phyloP scores from a whole-genome alignment of 92 coral and sea anemone genomes.

The Epizoanthus illoricatus region DNA sequence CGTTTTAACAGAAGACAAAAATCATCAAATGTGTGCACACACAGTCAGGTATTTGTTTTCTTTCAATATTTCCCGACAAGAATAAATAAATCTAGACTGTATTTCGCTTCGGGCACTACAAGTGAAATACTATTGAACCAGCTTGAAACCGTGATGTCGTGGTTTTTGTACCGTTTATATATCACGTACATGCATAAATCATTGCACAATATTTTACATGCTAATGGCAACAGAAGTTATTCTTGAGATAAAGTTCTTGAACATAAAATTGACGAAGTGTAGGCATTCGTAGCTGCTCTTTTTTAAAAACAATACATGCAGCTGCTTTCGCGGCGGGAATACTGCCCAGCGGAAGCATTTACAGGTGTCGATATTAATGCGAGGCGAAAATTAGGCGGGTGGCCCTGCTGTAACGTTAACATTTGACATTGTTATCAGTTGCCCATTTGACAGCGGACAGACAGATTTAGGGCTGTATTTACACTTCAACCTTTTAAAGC shows the following conservation, averaged over 20 bases:
- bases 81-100: not conserved
- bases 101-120: slow-evolving; percentile 17
- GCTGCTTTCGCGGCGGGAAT: slow-evolving; percentile 1
- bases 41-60: not conserved
- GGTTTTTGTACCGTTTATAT: not conserved
- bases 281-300: slow-evolving; percentile 21
- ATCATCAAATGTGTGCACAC: not conserved
- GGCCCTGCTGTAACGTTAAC: slow-evolving; percentile 3
- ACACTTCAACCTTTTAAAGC: not conserved
- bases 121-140: not conserved
- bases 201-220: too few relatives aligned
- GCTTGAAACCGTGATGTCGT: not conserved
- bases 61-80: not conserved
- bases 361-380: slow-evolving; percentile 26
- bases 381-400: not conserved
- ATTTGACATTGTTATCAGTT: not conserved
- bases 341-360: slow-evolving; percentile 5
- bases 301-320: not conserved
- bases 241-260: slow-evolving; percentile 13
- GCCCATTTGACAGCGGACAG: slow-evolving; percentile 19
- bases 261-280: not conserved
- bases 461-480: not conserved
- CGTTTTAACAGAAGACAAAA: not conserved
- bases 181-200: not conserved
- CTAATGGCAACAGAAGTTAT: too few relatives aligned